Evolutionary conservation across 2,888 invertebrate species (phyloP).

Genomic region (Tupiocoris notatus): DNA sequence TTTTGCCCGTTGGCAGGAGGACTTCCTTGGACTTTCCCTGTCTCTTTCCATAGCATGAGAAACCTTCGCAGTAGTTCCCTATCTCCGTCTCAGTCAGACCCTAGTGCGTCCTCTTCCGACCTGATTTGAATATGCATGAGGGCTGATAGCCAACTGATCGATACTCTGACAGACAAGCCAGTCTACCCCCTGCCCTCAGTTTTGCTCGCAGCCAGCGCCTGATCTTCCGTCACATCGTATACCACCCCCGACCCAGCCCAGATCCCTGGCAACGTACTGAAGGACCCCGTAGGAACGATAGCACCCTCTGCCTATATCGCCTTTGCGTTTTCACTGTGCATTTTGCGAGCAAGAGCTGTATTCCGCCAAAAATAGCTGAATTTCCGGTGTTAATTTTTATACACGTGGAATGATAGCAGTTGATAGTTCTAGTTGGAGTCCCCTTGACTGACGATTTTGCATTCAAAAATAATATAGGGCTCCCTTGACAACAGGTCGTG

Average conservation of each 20-base stretch:
- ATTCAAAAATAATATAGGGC: too few species aligned
- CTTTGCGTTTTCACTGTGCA: neutral
- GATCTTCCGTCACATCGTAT: neutral
- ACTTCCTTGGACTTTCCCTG: slow-evolving; percentile 17
- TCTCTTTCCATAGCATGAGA: neutral
- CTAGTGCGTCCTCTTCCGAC: slow-evolving; percentile 16
- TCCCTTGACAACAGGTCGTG: too few species aligned
- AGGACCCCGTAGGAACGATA: neutral
- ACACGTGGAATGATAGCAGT: too few species aligned
- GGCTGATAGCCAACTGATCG: slow-evolving; percentile 48
- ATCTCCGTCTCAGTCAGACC: neutral
- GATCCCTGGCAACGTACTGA: neutral
- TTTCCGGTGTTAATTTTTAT: too few species aligned
- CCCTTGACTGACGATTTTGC: too few species aligned
- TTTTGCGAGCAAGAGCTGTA: neutral
- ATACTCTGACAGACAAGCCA: slow-evolving; percentile 47
- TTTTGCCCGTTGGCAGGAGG: slow-evolving; percentile 40
- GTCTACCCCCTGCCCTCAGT: slow-evolving; percentile 4
- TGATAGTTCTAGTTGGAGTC: too few species aligned
- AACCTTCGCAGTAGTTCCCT: neutral
- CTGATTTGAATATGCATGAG: slow-evolving; percentile 48
- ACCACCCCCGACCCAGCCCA: neutral
- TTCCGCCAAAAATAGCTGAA: neutral
- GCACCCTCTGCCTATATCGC: neutral
- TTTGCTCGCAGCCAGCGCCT: neutral